phyloP scores from a whole-genome alignment of 2,113 vertebrate genomes.

The Porphyrio hochstetteri region DNA sequence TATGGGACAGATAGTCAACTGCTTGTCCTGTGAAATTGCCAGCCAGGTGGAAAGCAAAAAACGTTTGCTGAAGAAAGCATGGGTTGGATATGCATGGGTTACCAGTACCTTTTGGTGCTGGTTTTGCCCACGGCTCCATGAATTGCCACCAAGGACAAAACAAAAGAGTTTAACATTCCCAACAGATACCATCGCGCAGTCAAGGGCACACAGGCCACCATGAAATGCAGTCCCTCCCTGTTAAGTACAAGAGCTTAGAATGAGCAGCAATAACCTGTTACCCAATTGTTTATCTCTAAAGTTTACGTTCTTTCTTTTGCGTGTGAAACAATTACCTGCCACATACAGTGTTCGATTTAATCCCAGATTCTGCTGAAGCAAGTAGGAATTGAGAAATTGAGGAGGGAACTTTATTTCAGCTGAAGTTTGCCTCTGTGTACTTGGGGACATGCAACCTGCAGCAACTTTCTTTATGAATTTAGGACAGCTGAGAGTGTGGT shows the following conservation, averaged over 20 bases:
- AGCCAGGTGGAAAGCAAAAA: not conserved
- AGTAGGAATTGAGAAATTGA: conserved; percentile 17
- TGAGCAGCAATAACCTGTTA: not conserved
- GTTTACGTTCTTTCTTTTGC: not conserved
- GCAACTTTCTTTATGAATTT: conserved; percentile 19
- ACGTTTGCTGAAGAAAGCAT: not conserved
- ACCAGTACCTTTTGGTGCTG: not conserved
- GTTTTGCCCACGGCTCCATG: conserved; percentile 10
- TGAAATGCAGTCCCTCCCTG: not conserved
- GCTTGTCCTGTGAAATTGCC: not conserved
- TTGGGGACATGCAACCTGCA: conserved; percentile 23
- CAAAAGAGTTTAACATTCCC: not conserved
- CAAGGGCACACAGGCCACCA: not conserved
- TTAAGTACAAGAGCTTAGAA: not conserved
- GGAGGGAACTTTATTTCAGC: conserved; percentile 38
- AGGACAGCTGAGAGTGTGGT: conserved; percentile 27
- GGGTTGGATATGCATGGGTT: not conserved
- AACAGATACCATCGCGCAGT: not conserved
- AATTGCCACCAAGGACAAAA: conserved; percentile 26
- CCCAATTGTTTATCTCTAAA: not conserved
- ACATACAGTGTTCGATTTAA: not conserved
- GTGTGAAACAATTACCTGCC: not conserved
- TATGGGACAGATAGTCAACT: not conserved
- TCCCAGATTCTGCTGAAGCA: conserved; percentile 8
- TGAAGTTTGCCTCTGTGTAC: conserved; percentile 18